Percentiles rank a stretch among this genome's conserved stretches.
These are phyloP conservation scores for Bembecia ichneumoniformis DNA, from an alignment of 2,888 invertebrate species.

Conservation along the genomic window DNA sequence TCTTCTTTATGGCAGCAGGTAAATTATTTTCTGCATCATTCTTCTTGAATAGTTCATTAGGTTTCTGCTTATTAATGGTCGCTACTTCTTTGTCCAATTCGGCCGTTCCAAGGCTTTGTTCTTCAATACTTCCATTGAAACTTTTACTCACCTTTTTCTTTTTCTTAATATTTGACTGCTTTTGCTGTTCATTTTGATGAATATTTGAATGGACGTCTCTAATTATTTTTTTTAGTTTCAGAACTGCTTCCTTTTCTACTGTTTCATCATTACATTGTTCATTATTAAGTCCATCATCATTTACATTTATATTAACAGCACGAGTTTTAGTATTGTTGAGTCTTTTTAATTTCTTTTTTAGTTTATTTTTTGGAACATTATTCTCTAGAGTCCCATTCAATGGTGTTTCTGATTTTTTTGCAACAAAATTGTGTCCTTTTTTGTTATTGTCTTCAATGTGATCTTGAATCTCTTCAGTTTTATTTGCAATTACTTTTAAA, in stretches of 20 bases:
- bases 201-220: neutral
- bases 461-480: conserved; percentile 2
- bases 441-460: conserved; percentile 3
- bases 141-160: conserved; percentile 11
- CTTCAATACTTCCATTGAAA: conserved; percentile 11
- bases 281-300: too few relatives aligned
- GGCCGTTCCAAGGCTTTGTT: conserved; percentile 25
- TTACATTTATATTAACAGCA: too few relatives aligned
- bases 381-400: too few relatives aligned
- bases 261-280: too few relatives aligned
- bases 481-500: neutral
- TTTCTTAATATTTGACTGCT: conserved; percentile 6
- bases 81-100: conserved; percentile 36
- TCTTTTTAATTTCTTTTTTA: neutral
- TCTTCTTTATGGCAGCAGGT: too few relatives aligned
- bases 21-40: conserved; percentile 27
- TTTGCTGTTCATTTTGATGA: conserved; percentile 2
- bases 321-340: too few relatives aligned
- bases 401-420: too few relatives aligned
- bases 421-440: neutral
- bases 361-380: too few relatives aligned
- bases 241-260: too few relatives aligned
- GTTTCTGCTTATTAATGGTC: conserved; percentile 39
- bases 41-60: conserved; percentile 29
- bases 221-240: too few relatives aligned